Base-by-base conservation (phyloP, 1,140 invertebrate species). In the Parapsyche elsis region DNA sequence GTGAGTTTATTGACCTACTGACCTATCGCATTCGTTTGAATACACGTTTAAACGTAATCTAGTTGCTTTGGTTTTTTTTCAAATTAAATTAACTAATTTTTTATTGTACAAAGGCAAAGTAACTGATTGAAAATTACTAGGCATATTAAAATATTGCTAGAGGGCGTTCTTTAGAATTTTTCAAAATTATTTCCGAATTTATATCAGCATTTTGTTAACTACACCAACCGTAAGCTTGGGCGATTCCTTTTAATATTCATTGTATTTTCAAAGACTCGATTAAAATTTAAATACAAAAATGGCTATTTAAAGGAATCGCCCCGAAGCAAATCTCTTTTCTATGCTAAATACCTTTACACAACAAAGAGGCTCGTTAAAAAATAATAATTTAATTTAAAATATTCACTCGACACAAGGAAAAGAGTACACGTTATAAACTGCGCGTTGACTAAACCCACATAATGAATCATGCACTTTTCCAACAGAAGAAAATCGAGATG, bases 231-330 rank as follows among this genome's bases (percentile, higher is more conserved):
- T 5, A 53, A 53, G 49, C 16, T 53, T 12, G 12, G 49, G 49
- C 49, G 1, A 53, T 53, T 53, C 16, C 16, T 4, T 16, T 14
- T 16, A 53, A 53, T 53, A 16, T 53, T 53, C 10, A 53, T 53
- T 53, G 16, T 53, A 16, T 53, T 53, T 16, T 53, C 49, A 53
- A 53, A 53, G 49, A 16, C 16, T 53, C 49, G 16, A 53, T 53
- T 53, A 53, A 53, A 53, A 53, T 53, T 53, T 53, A 53, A 67
- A 67, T 67, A 67, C 19, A 23, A 24, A 67, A 67, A 67, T 24
- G 14, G 19, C 19, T 67, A 12, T 67, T 67, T 67, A 53, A 53
- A 14, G 16, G 49, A 53, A 16, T 53, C 10, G 16, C 49, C 10
- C 49, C 49, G 49, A 14, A 16, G 16, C 10, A 53, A 53, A 53